phyloP scores from a whole-genome alignment of 1,140 invertebrate species.

The Conus ventricosus region DNA sequence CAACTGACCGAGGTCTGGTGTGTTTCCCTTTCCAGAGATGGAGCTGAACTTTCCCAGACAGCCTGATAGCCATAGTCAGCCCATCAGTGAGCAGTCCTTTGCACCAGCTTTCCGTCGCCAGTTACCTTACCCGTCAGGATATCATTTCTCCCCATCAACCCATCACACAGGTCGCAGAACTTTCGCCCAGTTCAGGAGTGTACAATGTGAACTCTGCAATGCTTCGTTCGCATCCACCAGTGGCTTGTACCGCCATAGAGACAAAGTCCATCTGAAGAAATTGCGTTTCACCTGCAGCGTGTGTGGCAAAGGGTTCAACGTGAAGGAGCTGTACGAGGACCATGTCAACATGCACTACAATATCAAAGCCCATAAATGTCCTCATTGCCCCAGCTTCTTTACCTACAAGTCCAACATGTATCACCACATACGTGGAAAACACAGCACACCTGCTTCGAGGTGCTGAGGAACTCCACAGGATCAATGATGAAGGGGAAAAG shows the following conservation, averaged over 20 bases:
- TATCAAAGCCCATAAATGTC: neutral
- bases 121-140: too few relatives aligned
- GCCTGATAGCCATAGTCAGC: neutral
- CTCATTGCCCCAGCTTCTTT: neutral
- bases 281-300: neutral
- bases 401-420: slow-evolving; percentile 16
- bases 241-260: neutral
- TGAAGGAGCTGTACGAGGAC: neutral
- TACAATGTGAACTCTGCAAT: neutral
- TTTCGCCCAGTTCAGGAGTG: neutral
- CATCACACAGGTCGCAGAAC: neutral
- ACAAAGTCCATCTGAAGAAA: neutral
- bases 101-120: too few relatives aligned
- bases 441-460: neutral
- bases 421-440: neutral
- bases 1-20: neutral
- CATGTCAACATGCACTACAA: slow-evolving; percentile 11
- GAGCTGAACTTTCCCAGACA: neutral
- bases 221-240: neutral
- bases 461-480: neutral
- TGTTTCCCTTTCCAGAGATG: slow-evolving; percentile 9
- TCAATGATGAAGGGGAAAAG: neutral
- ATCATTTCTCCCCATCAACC: neutral
- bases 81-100: too few relatives aligned
- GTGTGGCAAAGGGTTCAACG: slow-evolving; percentile 11